phyloP scores from a whole-genome alignment of 2,797 vertebrate species.

The Florisuga fusca region DNA sequence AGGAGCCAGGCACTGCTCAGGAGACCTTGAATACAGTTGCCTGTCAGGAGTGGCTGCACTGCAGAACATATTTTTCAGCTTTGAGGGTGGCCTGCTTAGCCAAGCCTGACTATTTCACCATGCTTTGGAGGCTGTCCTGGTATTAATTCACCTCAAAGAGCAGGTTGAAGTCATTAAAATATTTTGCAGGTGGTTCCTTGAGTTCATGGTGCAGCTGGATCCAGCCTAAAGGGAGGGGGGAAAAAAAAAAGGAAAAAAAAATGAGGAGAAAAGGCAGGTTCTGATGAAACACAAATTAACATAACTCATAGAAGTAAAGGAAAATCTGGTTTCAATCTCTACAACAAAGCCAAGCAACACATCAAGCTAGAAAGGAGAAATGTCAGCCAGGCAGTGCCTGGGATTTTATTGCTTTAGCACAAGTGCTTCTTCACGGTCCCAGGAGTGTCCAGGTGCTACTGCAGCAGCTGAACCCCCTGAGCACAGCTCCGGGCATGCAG shows the following conservation, averaged over 20 bases:
- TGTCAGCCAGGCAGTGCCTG: constrained; percentile 9
- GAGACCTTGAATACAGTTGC: not conserved
- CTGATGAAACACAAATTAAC: constrained; percentile 71
- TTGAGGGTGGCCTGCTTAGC: constrained; percentile 49
- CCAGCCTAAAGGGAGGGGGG: not conserved
- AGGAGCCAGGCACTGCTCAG: not conserved
- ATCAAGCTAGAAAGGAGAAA: constrained; percentile 61
- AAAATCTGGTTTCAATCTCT: constrained; percentile 73
- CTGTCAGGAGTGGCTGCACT: not conserved
- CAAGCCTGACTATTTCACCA: constrained; percentile 30
- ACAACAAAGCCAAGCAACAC: constrained; percentile 69
- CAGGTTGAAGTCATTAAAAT: constrained; percentile 67
- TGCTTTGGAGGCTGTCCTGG: not conserved
- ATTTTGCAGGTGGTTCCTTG: constrained; percentile 71
- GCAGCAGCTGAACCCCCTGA: not conserved
- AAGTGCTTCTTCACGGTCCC: not conserved
- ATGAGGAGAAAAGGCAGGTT: constrained; percentile 31
- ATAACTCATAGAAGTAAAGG: constrained; percentile 43
- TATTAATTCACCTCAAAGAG: constrained; percentile 68
- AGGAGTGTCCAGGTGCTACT: constrained; percentile 21
- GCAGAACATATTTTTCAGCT: constrained; percentile 5
- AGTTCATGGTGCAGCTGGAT: constrained; percentile 67
- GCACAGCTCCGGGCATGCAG: not conserved
- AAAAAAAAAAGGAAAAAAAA: not conserved
- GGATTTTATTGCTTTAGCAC: constrained; percentile 61